Evolutionary conservation across 2,888 invertebrate species (phyloP).

Genomic region (Ennomos quercinarius): DNA sequence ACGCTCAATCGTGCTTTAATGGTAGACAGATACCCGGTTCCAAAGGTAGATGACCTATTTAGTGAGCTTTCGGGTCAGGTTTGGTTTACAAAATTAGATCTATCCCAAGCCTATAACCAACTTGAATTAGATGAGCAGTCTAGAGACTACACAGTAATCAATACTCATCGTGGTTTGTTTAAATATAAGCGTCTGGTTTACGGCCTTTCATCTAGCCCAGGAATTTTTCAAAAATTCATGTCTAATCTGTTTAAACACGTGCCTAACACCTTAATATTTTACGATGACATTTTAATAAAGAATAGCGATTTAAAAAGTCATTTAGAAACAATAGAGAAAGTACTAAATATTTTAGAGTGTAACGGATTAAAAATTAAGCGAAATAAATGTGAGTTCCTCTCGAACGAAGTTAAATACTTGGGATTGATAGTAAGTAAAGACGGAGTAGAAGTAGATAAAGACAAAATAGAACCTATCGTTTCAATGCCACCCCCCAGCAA

Average conservation of each 20-base stretch:
- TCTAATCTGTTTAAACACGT: no score
- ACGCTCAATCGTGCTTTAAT: constrained; percentile 29
- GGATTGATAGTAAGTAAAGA: constrained; percentile 21
- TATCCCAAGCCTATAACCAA: constrained; percentile 39
- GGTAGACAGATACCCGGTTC: constrained; percentile 39
- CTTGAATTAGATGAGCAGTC: constrained; percentile 30
- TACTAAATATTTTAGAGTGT: no score
- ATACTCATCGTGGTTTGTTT: constrained; percentile 28
- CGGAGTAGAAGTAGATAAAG: constrained; percentile 18
- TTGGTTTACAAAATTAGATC: constrained; percentile 35
- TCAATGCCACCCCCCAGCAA: constrained; percentile 12
- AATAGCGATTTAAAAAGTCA: no score
- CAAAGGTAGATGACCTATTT: constrained; percentile 34
- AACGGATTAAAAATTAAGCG: no score
- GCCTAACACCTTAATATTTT: no score
- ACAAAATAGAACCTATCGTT: constrained; percentile 18
- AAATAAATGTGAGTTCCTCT: constrained; percentile 1
- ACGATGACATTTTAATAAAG: no score
- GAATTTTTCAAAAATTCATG: no score
- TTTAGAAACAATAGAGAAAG: no score
- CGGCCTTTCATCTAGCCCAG: background rate
- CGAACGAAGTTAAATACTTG: constrained; percentile 22
- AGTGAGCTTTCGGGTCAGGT: constrained; percentile 19
- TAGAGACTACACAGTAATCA: constrained; percentile 32
- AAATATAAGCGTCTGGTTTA: constrained; percentile 14